These are phyloP conservation scores for Enteromius radiatus DNA, from an alignment of 2,797 vertebrate species.

Conservation along the genomic window DNA sequence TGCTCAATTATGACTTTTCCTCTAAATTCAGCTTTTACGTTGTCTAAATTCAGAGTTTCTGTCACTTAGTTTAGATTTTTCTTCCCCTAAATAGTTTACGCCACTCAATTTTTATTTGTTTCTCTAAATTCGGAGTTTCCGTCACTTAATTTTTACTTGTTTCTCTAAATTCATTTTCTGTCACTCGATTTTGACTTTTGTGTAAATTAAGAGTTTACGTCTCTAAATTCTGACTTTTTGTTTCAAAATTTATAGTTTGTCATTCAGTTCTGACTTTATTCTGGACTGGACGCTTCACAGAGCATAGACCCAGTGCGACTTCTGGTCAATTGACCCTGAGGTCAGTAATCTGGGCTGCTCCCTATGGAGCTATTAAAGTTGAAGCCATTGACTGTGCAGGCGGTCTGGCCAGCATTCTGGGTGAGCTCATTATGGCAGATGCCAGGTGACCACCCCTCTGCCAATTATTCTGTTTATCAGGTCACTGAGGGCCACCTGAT, in stretches of 20 bases:
- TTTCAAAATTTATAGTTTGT: too few relatives aligned
- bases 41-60: too few relatives aligned
- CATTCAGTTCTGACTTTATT: neutral
- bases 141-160: too few relatives aligned
- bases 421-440: slow-evolving; percentile 21
- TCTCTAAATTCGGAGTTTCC: too few relatives aligned
- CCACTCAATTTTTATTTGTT: too few relatives aligned
- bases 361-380: slow-evolving; percentile 12
- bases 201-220: too few relatives aligned
- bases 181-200: too few relatives aligned
- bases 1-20: neutral
- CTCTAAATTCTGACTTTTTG: too few relatives aligned
- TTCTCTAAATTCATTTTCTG: too few relatives aligned
- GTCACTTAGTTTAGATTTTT: too few relatives aligned
- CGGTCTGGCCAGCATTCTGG: neutral
- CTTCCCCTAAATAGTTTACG: too few relatives aligned
- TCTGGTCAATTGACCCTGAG: neutral
- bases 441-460: neutral
- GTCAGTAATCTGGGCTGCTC: slow-evolving; percentile 6
- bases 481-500: slow-evolving; percentile 25
- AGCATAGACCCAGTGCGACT: neutral
- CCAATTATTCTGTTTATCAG: slow-evolving; percentile 32
- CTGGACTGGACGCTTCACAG: neutral
- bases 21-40: too few relatives aligned
- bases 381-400: slow-evolving; percentile 5